Evolutionary conservation across 2,113 vertebrate genomes (phyloP), one percentile per base, ranked within the genome.

Genomic region (Craseonycteris thonglongyai): DNA sequence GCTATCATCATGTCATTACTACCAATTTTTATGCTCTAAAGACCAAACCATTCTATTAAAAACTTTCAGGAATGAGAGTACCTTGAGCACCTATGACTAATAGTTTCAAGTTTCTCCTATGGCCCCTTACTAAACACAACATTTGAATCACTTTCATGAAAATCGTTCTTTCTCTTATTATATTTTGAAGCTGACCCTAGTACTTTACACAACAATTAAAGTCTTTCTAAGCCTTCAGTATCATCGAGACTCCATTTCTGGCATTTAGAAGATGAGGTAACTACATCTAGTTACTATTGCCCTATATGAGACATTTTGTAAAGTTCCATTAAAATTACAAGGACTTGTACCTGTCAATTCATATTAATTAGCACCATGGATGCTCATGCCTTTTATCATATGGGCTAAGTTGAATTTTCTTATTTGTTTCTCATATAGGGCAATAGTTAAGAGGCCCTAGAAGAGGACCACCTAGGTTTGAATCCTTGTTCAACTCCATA

Each of bases 21-120:
- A 93, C 47, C 75, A 56, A 95, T 94, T 94, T 90, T 96, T 96
- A 91, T 93, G 63, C 89, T 96, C 87, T 90, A 91, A 95, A 95
- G 93, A 72, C 0, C 79, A 93, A 78, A 35, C 10, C 33, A 51
- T n/a, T 28, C 45, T 94, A 86, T 74, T 91, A 82, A 94, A 61
- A 95, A 93, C 28, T 79, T 93, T 75, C 45, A 89, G 63, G 58
- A 93, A 86, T 79, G 72, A 75, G 33, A 88, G 6, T 61, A 91
- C 1, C 5, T 8, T 83, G 74, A 59, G n/a, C 21, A 69, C 80
- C 35, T 79, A 56, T 65, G n/a, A 93, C 61, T 68, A 88, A 94
- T 45, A 56, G 63, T 35, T 94, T 93, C 0, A 0, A 65, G 91
- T 83, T 68, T 66, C 15, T 5, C 33, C 22, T 47, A 35, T 49